These are phyloP conservation scores for Cyanoderma ruficeps DNA, from an alignment of 2,113 vertebrate species.

Conservation along the genomic window DNA sequence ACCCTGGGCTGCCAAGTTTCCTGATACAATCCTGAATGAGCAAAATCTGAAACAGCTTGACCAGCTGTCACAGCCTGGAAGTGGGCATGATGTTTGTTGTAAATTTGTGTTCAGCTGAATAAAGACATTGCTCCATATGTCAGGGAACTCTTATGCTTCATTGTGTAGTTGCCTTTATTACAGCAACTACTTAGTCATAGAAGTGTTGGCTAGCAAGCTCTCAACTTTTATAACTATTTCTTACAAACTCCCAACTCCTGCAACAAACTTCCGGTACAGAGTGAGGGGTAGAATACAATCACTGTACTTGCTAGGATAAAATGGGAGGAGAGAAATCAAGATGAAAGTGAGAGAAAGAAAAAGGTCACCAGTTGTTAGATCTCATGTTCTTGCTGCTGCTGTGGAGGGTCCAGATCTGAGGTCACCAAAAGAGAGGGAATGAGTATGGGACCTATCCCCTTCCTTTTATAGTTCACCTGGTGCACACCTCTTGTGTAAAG, in stretches of 20 bases:
- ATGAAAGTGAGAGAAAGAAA: background rate
- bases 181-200: background rate
- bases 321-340: background rate
- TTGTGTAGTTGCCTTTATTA: background rate
- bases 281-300: background rate
- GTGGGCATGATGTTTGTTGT: background rate
- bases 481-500: background rate
- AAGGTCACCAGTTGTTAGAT: background rate
- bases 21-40: background rate
- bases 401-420: background rate
- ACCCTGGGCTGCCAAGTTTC: background rate
- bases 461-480: background rate
- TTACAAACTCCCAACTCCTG: background rate
- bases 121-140: background rate
- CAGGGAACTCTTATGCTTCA: background rate
- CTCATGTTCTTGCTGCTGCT: background rate
- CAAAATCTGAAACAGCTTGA: background rate
- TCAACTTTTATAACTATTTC: background rate
- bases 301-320: background rate
- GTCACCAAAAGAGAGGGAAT: background rate
- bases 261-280: background rate
- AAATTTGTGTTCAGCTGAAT: background rate
- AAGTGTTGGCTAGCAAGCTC: background rate
- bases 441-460: background rate
- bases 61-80: background rate